Conservation (phyloP, 2,888 invertebrate species). For the Leuctra nigra region DNA sequence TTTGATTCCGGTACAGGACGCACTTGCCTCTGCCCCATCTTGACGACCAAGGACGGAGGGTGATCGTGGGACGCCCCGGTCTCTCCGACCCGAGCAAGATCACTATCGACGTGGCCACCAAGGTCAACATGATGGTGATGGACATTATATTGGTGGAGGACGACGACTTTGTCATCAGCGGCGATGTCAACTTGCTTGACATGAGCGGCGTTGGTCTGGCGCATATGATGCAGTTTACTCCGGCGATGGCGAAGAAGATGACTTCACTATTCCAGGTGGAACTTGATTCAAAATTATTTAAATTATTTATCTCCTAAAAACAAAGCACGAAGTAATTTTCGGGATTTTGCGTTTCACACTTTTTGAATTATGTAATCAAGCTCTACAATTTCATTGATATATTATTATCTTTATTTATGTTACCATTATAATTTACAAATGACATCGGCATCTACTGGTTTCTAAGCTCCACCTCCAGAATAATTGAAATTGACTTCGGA, state of each 20-base stretch:
- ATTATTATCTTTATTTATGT: too few relatives aligned
- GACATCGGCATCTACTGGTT: too few relatives aligned
- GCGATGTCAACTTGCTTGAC: slow-evolving; percentile 43
- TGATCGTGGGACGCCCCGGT: slow-evolving; percentile 48
- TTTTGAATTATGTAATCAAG: too few relatives aligned
- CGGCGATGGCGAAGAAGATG: slow-evolving; percentile 51
- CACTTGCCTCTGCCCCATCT: slow-evolving; percentile 31
- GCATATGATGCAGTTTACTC: slow-evolving; percentile 51
- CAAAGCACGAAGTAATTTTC: too few relatives aligned
- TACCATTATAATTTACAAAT: too few relatives aligned
- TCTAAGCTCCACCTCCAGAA: too few relatives aligned
- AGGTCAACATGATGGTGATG: slow-evolving; percentile 47
- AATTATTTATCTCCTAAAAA: too few relatives aligned
- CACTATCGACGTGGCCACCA: slow-evolving; percentile 45
- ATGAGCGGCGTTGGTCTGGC: slow-evolving; percentile 47
- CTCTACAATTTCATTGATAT: too few relatives aligned
- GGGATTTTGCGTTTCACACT: too few relatives aligned
- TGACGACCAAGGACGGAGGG: slow-evolving; percentile 43
- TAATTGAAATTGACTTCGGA: too few relatives aligned
- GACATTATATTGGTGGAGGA: slow-evolving; percentile 55
- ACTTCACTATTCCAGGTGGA: slow-evolving; percentile 40
- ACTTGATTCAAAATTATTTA: too few relatives aligned
- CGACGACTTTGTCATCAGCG: slow-evolving; percentile 40
- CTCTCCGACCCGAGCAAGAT: slow-evolving; percentile 43
- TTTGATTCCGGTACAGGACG: too few relatives aligned